These are phyloP conservation scores for Mustela nigripes DNA, from an alignment of 2,113 vertebrate species.

Conservation along the genomic window DNA sequence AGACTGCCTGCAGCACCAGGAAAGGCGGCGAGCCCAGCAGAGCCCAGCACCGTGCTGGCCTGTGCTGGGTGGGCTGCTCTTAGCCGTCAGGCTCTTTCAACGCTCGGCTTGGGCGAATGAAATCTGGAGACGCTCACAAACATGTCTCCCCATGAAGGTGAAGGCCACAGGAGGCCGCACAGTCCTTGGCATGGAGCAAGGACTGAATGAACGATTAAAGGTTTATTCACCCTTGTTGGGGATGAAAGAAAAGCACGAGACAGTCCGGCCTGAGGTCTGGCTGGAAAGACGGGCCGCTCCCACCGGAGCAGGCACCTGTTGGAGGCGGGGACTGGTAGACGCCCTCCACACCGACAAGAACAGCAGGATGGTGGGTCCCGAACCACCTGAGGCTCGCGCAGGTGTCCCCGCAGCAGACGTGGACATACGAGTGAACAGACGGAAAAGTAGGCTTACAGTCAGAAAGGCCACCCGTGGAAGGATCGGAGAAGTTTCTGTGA, in stretches of 20 bases:
- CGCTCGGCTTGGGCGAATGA: background rate
- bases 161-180: background rate
- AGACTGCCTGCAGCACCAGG: background rate
- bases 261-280: background rate
- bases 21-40: background rate
- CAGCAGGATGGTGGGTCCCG: background rate
- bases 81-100: accelerated
- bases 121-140: no score
- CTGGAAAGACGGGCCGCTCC: background rate
- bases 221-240: background rate
- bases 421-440: background rate
- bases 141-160: accelerated
- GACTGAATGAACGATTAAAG: background rate
- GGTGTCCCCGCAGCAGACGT: background rate
- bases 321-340: no score
- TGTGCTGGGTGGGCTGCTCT: accelerated
- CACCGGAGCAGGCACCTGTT: no score
- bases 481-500: background rate
- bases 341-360: background rate
- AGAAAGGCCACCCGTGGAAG: background rate
- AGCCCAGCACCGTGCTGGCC: background rate
- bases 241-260: background rate
- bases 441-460: background rate
- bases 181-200: background rate
- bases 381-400: background rate